A percentile compares a stretch with the other conserved stretches of the same genome.
phyloP scores from a whole-genome alignment of 2,113 vertebrate genomes.

The Nestor notabilis region DNA sequence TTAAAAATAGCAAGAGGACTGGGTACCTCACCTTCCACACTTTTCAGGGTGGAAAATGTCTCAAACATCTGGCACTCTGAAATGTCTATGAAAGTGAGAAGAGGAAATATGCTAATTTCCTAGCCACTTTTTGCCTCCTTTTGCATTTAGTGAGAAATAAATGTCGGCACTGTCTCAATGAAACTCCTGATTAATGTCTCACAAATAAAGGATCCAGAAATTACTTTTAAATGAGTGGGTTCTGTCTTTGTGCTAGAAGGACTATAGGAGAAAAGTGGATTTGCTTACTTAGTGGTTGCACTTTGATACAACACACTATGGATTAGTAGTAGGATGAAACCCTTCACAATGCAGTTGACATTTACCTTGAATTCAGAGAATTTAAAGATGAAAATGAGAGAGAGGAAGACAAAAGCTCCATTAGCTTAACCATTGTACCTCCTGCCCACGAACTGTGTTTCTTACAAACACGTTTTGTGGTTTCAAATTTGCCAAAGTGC shows the following conservation, averaged over 20 bases:
- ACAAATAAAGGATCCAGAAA: neutral
- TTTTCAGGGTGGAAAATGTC: neutral
- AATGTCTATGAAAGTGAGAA: neutral
- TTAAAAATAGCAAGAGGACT: neutral
- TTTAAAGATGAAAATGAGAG: neutral
- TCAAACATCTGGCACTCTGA: neutral
- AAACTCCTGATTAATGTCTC: neutral
- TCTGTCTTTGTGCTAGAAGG: neutral
- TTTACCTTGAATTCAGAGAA: neutral
- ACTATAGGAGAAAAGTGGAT: neutral
- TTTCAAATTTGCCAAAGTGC: neutral
- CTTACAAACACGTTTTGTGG: neutral
- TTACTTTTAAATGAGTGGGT: neutral
- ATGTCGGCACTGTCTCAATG: neutral
- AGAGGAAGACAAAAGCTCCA: neutral
- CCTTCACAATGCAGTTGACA: neutral
- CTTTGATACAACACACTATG: neutral
- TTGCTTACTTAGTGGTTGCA: neutral
- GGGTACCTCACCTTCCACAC: neutral
- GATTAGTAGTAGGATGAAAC: neutral
- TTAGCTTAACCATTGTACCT: neutral
- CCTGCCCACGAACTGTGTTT: neutral
- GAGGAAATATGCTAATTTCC: neutral
- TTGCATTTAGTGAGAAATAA: neutral
- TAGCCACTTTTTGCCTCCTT: neutral